Evolutionary conservation across 2,888 invertebrate genomes (phyloP), one percentile per base, ranked within the genome.

Genomic region (Epinotia ramella): DNA sequence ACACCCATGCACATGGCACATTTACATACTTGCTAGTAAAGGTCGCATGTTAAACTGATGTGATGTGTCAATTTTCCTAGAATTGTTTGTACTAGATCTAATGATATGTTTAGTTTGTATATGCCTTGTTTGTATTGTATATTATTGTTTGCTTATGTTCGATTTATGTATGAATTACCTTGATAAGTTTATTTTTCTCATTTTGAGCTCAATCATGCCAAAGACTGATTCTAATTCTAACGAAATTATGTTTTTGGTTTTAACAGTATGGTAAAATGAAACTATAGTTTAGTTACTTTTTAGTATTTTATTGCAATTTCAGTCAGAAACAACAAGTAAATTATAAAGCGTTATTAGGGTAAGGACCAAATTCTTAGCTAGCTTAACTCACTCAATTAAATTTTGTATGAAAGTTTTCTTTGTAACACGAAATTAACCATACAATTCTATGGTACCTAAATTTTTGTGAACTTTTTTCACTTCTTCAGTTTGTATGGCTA

Each of bases 161-260:
- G 57, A 57, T 13, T 46, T 49, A 40, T 16, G 9, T 73, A 49
- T 59, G 2, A 40, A 40, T 16, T 49, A 16, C 16, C 16, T 64
- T 64, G 24, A 33, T 75, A 49, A 76, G 33, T 73, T 75, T 73
- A 68, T 24, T 57, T 60, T 46, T 62, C 33, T 75, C 63, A 69
- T 75, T 68, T 84, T 87, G 81, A 84, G 91, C 91, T 92, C 91
- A 91, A 91, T 84, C 80, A 87, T 84, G 88, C 91, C 91, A 92
- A 92, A 93, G 93, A 93, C 91, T 89, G 89, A 89, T 84, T 81
- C 83, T 79, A 83, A 82, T 80, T 80, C 81, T 46, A 69, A 46
- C 44, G 60, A 44, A 69, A 69, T 57, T 53, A 11, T 5, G 20
- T 46, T 71, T 33, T 71, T 71, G 53, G 70, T 62, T 62, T 53